Base-by-base conservation (phyloP, 2,113 vertebrate species). In the Australoheros scitulus region DNA sequence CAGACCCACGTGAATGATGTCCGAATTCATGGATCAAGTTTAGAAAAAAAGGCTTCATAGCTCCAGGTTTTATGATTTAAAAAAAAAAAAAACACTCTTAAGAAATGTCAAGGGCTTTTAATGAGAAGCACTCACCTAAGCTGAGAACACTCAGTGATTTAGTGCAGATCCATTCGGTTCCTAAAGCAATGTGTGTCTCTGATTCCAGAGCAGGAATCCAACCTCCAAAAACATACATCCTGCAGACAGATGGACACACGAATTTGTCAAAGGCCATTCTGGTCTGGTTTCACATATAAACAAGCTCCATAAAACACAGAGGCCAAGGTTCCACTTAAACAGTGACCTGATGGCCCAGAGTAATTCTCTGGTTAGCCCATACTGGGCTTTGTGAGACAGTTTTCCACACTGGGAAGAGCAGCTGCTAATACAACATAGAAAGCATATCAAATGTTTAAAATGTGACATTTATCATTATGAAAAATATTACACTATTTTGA, bases 181-280 rank as follows among this genome's bases (percentile, higher is more conserved):
- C 97, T 88, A 90, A 88, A 80, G 95, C 52, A 52, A 94, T 92
- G 75, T 92, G 88, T 57, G 94, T 93, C 68, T 92, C 96, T 32
- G 95, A 93, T 76, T 95, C 93, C 61, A 95, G 94, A 72, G 96
- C 96, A 76, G 97, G 97, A 92, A 98, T 94, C 98, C 98, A 99
- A 87, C 98, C 98, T 75, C 98, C 98, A 92, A 99, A 99, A 87
- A 99, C 89, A 93, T 97, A 99, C 97, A 99, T 99, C 96, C 98
- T 99, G 90, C 88, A 94, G 36, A 89, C 93, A 88, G 24, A 77
- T 22, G 50, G 32, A 68, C 20, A 81, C 14, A 13, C 3, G 38
- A 84, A 3, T 32, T 63, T 26, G 2, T 56, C 3, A 11, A 60
- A 34, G 56, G n/a, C 13, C 10, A 6, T 41, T 61, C 22, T 13